Evolutionary conservation across 2,797 vertebrate genomes (phyloP).

Genomic region (Gallirallus australis): DNA sequence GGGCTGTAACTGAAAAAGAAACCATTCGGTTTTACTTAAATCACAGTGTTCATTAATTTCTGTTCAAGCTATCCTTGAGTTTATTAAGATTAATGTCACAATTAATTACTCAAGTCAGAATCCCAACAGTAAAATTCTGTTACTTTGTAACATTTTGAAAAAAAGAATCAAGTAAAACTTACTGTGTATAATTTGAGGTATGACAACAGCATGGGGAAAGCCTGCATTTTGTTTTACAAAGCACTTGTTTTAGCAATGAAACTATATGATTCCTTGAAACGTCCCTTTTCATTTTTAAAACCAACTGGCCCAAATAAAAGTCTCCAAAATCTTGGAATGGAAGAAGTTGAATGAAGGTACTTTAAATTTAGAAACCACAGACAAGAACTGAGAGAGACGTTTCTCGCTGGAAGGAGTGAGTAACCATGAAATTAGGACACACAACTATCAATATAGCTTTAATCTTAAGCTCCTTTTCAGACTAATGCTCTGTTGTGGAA

Average conservation of each 20-base stretch:
- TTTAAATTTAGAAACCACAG: not conserved
- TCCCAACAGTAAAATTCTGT: not conserved
- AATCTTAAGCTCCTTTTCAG: conserved; percentile 66
- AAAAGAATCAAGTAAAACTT: not conserved
- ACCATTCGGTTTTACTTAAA: not conserved
- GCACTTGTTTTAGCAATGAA: not conserved
- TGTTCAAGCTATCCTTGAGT: not conserved
- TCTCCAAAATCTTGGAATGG: not conserved
- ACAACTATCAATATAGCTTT: conserved; percentile 40
- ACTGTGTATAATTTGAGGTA: not conserved
- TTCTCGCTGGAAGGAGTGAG: conserved; percentile 19
- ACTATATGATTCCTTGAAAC: not conserved
- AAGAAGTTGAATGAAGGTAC: not conserved
- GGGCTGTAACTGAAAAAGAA: not conserved
- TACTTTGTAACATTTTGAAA: not conserved
- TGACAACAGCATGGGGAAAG: not conserved
- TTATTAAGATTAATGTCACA: not conserved
- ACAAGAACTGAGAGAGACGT: not conserved
- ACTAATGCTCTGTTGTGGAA: not conserved
- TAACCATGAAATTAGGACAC: conserved; percentile 49
- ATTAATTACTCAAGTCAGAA: not conserved
- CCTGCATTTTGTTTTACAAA: not conserved
- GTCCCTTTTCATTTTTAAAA: not conserved
- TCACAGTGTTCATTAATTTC: not conserved
- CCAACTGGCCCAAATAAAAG: not conserved